Percentiles rank a stretch among this genome's conserved stretches.
Evolutionary conservation across 2,113 vertebrate genomes (phyloP).

Genomic region (Atherinomorus stipes): DNA sequence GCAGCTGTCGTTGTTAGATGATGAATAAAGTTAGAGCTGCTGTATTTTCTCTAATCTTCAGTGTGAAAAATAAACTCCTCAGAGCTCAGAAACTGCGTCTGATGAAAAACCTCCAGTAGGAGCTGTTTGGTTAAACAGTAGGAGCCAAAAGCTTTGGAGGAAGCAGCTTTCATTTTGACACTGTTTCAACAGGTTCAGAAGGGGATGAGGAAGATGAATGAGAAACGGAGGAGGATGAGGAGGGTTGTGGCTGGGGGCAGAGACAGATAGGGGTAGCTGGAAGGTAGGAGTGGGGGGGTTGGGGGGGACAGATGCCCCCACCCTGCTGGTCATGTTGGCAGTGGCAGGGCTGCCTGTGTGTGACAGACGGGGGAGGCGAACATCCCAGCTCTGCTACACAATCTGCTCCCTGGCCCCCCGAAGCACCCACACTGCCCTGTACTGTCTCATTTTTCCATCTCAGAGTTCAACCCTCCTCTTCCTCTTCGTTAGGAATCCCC

Average conservation of each 20-base stretch:
- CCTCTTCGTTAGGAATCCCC: background rate
- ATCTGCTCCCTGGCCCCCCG: slow-evolving; percentile 49
- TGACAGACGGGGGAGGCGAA: slow-evolving; percentile 72
- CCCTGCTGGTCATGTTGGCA: slow-evolving; percentile 82
- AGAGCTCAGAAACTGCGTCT: background rate
- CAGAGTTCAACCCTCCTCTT: slow-evolving; percentile 35
- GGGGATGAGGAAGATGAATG: background rate
- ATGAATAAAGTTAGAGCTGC: background rate
- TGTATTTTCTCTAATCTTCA: background rate
- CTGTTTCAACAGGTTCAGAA: slow-evolving; percentile 49
- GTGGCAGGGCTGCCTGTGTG: slow-evolving; percentile 71
- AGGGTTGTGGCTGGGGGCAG: slow-evolving; percentile 51
- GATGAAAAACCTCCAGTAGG: background rate
- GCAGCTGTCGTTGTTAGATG: background rate
- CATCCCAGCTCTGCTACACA: slow-evolving; percentile 66
- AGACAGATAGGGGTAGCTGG: slow-evolving; percentile 40
- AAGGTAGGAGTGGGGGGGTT: slow-evolving; percentile 9
- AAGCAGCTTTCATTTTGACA: background rate
- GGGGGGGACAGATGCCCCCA: slow-evolving; percentile 77
- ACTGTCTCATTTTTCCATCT: slow-evolving; percentile 3
- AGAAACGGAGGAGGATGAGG: slow-evolving; percentile 27
- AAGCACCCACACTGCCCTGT: slow-evolving; percentile 29
- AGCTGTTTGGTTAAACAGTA: background rate
- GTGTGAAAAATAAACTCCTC: background rate
- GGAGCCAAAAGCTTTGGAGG: background rate